A percentile compares a stretch with the other conserved stretches of the same genome.
These are phyloP conservation scores for Scomber japonicus DNA, from an alignment of 2,113 vertebrate genomes.

Conservation along the genomic window DNA sequence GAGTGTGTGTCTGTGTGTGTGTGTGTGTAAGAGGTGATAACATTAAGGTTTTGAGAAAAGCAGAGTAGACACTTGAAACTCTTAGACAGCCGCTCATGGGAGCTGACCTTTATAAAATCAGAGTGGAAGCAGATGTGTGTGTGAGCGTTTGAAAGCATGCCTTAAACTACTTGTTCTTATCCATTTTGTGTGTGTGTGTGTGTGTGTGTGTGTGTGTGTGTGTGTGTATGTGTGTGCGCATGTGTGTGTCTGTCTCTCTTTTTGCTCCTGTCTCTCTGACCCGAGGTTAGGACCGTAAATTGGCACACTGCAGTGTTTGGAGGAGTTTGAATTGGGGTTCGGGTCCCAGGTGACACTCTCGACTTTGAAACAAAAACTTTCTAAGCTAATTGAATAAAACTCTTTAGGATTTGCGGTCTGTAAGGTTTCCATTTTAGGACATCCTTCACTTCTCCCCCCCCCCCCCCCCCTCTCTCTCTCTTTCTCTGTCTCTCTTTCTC, in stretches of 20 bases:
- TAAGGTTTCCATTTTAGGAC: slow-evolving; percentile 44
- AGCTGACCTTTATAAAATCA: slow-evolving; percentile 76
- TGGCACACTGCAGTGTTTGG: slow-evolving; percentile 66
- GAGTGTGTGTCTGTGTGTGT: slow-evolving; percentile 26
- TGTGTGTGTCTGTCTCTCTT: slow-evolving; percentile 9
- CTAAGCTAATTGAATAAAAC: slow-evolving; percentile 68
- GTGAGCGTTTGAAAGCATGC: slow-evolving; percentile 22
- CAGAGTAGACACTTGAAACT: slow-evolving; percentile 59
- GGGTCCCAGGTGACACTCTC: slow-evolving; percentile 64
- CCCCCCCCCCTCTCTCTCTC: too few relatives aligned
- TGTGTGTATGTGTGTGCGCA: slow-evolving; percentile 15
- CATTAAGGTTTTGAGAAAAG: slow-evolving; percentile 56
- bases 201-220: neutral
- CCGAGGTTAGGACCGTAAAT: slow-evolving; percentile 72
- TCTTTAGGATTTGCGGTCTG: slow-evolving; percentile 48
- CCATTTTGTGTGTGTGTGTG: slow-evolving; percentile 19
- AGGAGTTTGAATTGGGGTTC: slow-evolving; percentile 58
- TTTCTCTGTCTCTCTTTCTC: too few relatives aligned
- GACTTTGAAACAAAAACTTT: slow-evolving; percentile 79
- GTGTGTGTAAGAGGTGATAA: slow-evolving; percentile 14
- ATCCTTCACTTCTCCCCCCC: slow-evolving; percentile 20
- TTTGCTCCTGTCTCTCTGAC: slow-evolving; percentile 60
- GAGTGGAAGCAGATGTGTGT: slow-evolving; percentile 48
- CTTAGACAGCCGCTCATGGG: slow-evolving; percentile 63
- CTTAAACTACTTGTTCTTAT: slow-evolving; percentile 10